Base-by-base conservation (phyloP, 2,797 vertebrate genomes). In the Stomatorhinus walkeri region DNA sequence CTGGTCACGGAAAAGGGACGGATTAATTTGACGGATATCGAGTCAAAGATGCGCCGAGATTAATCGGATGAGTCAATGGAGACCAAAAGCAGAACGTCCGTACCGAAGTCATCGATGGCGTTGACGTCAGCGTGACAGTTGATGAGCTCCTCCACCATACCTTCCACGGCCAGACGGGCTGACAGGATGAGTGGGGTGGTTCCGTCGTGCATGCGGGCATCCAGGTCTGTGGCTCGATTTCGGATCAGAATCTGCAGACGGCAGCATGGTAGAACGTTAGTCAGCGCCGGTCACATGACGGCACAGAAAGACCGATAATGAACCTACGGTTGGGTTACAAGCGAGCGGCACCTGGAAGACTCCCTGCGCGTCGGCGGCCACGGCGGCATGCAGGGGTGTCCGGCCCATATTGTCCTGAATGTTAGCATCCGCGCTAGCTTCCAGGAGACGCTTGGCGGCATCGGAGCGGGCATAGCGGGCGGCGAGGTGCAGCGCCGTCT, bases 321-420 rank as follows among this genome's bases (percentile, higher is more conserved):
- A 85, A 54, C 48, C 46, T 24, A 16, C 1, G 22, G 76, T 8
- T 51, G 49, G 48, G 22, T 32, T 7, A 85, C 9, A 54, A 52
- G 12, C 22, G 3, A 85, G 3, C 49, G 16, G 87, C 56, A 99
- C 98, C 98, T 99, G 98, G 93, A 99, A 99, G 61, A 99, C 98
- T 0, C 98, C 98, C 88, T 99, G 98, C 0, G 98, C 98, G 0
- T 99, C 98, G 0, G 98, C 98, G 0, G 98, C 98, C 89, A 99
- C 98, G 0, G 98, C 97, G 0, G 98, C 97, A 0, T 99, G 98
- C 54, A 99, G 95, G 0, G 98, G 98, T 0, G 98, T 99, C 87
- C 98, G 94, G 14, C 98, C 98, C 97, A 98, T 99, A 95, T 98
- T 98, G 93, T 99, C 98, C 91, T 98, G 98, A 91, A 98, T 96